Base-by-base conservation (phyloP, 1,140 invertebrate species). In the Drosophila sturtevanti region DNA sequence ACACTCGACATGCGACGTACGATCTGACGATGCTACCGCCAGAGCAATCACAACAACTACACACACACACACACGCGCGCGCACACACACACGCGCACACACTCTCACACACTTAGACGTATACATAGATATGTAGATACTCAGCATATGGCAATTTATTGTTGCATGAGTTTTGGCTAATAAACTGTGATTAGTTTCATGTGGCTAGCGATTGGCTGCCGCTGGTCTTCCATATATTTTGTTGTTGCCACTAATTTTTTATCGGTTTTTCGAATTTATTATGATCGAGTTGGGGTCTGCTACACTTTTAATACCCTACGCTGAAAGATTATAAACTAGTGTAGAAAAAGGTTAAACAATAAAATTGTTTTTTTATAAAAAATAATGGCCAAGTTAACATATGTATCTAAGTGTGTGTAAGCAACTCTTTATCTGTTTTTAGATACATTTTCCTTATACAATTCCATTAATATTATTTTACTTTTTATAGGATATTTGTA, bases 181-280 rank as follows among this genome's bases (percentile, higher is more conserved):
- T 87, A 82, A 86, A 89, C 76, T 71, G 44, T 89, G 79, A 89
- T 87, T 82, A 79, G 84, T 79, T 81, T 72, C 72, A 84, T 60
- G 60, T 48, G 67, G 69, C 24, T 68, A 70, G 73, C 58, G 24
- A 75, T 64, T 70, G 58, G 60, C 63, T 48, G 41, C 16, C 41
- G 16, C 9, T 48, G 16, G 10, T 48, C 18, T 48, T 48, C 5
- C 1, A 44, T 44, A 52, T 27, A 60, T 64, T 74, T 70, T 37
- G 38, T 52, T 59, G 63, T 63, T 81, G 78, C 35, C 69, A 81
- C 81, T 81, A 75, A 78, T 87, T 81, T 77, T 70, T 68, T 75
- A 87, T 81, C 54, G 65, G 74, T 86, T 69, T 81, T 51, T 68
- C 51, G 68, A 87, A 87, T 87, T 86, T 86, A 86, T 86, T 81